Conservation (phyloP, 2,888 invertebrate genomes). For the Strigamia maritima region DNA sequence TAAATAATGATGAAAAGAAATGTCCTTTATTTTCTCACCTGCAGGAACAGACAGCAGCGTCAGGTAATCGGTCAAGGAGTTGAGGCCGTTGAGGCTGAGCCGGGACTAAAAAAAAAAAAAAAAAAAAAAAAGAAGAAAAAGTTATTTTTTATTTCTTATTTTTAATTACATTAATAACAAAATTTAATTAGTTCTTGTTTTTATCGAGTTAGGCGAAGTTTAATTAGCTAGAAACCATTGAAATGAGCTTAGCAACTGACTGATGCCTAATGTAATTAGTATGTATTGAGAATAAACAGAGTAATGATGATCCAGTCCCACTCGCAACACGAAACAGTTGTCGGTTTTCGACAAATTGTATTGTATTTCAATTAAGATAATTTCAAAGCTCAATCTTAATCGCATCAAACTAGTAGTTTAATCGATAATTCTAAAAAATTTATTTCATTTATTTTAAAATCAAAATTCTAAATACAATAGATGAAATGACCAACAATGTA, state of each 20-base stretch:
- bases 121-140: background rate
- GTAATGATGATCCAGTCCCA: background rate
- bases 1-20: background rate
- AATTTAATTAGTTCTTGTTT: background rate
- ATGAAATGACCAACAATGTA: too few relatives aligned
- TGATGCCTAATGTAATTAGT: background rate
- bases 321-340: background rate
- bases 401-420: background rate
- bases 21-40: slow-evolving; percentile 40
- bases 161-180: background rate
- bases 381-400: background rate
- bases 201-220: background rate
- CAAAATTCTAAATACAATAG: too few relatives aligned
- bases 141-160: background rate
- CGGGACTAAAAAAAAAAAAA: slow-evolving; percentile 37
- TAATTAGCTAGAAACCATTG: background rate
- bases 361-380: background rate
- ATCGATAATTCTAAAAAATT: background rate
- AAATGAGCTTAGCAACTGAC: background rate
- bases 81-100: slow-evolving; percentile 42
- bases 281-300: background rate
- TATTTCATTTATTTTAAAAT: too few relatives aligned
- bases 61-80: slow-evolving; percentile 43
- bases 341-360: background rate
- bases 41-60: slow-evolving; percentile 43